A percentile compares a stretch with the other conserved stretches of the same genome.
phyloP scores from a whole-genome alignment of 2,888 invertebrate genomes.

The Stenodera caucasica region DNA sequence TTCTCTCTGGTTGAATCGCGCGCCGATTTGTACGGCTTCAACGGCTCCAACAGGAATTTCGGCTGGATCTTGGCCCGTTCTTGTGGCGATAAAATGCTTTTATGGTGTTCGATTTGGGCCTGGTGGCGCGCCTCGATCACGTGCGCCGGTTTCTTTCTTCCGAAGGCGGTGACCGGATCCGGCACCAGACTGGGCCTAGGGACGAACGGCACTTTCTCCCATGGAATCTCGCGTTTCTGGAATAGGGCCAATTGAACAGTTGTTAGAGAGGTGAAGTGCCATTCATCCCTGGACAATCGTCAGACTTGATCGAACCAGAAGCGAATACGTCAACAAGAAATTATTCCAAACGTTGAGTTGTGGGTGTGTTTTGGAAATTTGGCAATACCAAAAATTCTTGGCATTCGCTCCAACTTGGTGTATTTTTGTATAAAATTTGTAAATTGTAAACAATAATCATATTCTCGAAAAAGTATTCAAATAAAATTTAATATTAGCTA shows the following conservation, averaged over 20 bases:
- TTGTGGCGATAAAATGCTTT: constrained; percentile 59
- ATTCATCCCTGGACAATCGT: not conserved
- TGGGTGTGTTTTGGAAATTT: constrained; percentile 2
- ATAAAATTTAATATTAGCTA: not conserved
- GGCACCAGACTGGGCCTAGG: constrained; percentile 83
- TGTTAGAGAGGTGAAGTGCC: constrained; percentile 1
- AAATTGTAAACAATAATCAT: not conserved
- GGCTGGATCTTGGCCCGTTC: constrained; percentile 66
- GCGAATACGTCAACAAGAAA: not conserved
- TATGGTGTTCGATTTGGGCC: constrained; percentile 39
- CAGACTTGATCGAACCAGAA: constrained; percentile 3
- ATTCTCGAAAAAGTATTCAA: not conserved
- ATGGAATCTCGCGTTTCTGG: constrained; percentile 78
- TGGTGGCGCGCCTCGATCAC: constrained; percentile 32
- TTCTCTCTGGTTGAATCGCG: constrained; percentile 68
- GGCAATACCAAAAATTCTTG: not conserved
- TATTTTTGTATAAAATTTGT: not conserved
- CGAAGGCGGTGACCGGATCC: constrained; percentile 84
- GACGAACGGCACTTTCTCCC: constrained; percentile 87
- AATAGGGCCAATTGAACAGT: constrained; percentile 46
- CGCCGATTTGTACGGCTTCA: constrained; percentile 69
- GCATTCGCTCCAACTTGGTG: not conserved
- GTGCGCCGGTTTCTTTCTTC: constrained; percentile 60
- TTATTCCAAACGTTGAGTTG: too few relatives aligned
- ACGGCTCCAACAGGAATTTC: constrained; percentile 62